phyloP scores from a whole-genome alignment of 2,113 vertebrate species.

The Anas platyrhynchos region DNA sequence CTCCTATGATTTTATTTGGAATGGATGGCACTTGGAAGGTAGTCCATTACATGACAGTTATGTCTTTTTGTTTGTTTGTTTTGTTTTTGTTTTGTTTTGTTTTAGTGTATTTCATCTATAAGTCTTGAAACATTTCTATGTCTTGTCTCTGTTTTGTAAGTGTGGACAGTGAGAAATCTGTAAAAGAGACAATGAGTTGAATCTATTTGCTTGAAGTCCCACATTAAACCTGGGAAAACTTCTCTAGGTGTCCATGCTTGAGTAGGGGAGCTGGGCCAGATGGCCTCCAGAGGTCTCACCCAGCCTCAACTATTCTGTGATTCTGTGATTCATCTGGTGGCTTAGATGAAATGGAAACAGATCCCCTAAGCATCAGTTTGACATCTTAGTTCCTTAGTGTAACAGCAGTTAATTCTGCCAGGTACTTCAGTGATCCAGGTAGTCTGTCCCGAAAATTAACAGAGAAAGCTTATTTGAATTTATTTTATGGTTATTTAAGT shows the following conservation, averaged over 20 bases:
- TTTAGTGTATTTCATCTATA: background rate
- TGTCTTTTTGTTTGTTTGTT: background rate
- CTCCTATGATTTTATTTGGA: slow-evolving; percentile 45
- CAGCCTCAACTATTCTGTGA: background rate
- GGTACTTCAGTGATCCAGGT: background rate
- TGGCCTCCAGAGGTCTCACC: background rate
- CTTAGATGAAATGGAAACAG: background rate
- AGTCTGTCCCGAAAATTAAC: background rate
- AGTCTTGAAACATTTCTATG: background rate
- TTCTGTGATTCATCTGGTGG: background rate
- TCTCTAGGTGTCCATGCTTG: background rate
- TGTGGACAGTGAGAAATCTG: background rate
- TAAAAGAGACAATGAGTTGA: background rate
- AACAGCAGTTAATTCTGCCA: background rate
- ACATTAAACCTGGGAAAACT: background rate
- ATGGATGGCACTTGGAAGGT: slow-evolving; percentile 26
- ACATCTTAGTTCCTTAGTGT: background rate
- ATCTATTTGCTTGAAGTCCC: background rate
- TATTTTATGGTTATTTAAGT: background rate
- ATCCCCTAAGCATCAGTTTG: background rate
- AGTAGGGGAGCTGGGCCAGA: background rate
- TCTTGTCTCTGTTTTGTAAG: background rate
- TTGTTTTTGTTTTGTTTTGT: background rate
- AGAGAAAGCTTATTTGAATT: background rate
- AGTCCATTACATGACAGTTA: slow-evolving; percentile 6